Percentiles rank a stretch among this genome's conserved stretches.
Evolutionary conservation across 2,797 vertebrate genomes (phyloP).

Genomic region (Pampus argenteus): DNA sequence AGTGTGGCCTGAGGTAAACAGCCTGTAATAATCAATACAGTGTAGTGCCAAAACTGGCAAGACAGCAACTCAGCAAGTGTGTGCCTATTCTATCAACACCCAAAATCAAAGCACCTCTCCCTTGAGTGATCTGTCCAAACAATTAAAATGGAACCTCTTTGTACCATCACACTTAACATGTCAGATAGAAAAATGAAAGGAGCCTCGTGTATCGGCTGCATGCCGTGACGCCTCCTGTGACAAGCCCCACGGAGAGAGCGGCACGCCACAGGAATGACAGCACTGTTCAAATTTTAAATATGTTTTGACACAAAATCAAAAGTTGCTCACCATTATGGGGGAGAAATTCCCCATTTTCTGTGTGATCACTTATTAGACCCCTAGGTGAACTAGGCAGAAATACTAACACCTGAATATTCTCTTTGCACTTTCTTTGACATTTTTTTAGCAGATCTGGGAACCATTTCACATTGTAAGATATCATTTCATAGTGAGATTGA

Average conservation of each 20-base stretch:
- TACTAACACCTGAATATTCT: conserved; percentile 81
- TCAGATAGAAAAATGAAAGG: conserved; percentile 82
- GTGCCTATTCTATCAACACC: conserved; percentile 86
- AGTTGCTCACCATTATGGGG: conserved; percentile 80
- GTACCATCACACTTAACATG: conserved; percentile 83
- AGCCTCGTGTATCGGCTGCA: conserved; percentile 68
- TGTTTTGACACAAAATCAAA: conserved; percentile 87
- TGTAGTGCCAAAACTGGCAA: conserved; percentile 45
- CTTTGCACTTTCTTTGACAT: conserved; percentile 77
- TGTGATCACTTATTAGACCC: conserved; percentile 83
- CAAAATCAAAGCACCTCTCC: conserved; percentile 80
- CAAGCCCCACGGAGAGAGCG: conserved; percentile 77
- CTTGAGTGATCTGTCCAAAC: conserved; percentile 86
- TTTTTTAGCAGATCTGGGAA: conserved; percentile 70
- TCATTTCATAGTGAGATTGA: conserved; percentile 73
- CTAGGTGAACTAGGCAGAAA: conserved; percentile 78
- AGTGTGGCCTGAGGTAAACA: conserved; percentile 61
- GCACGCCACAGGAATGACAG: conserved; percentile 73
- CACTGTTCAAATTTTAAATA: conserved; percentile 86
- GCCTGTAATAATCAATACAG: conserved; percentile 59
- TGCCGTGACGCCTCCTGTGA: conserved; percentile 75
- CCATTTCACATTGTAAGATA: conserved; percentile 75
- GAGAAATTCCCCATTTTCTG: conserved; percentile 71
- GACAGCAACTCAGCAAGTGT: conserved; percentile 71
- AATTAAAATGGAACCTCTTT: conserved; percentile 85